phyloP scores from a whole-genome alignment of 1,140 invertebrate species.

The Drosophila azteca region DNA sequence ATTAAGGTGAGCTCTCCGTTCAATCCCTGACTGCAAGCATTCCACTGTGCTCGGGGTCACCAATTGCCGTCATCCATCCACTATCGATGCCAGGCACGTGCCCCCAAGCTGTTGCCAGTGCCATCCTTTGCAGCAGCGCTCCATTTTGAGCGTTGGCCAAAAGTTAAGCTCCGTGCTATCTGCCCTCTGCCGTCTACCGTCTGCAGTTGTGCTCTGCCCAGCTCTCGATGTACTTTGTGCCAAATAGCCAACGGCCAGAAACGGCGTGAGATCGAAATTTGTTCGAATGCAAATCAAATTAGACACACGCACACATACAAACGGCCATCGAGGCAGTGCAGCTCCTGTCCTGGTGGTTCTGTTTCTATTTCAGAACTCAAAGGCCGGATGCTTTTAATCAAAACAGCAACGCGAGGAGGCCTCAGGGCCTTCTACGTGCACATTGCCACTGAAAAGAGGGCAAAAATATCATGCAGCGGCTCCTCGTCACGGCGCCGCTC shows the following conservation, averaged over 20 bases:
- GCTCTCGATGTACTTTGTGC: slow-evolving; percentile 17
- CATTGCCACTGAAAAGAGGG: neutral
- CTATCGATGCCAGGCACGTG: too few relatives aligned
- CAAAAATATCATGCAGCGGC: slow-evolving; percentile 22
- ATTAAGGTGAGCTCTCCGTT: slow-evolving; percentile 32
- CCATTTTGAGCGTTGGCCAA: slow-evolving; percentile 21
- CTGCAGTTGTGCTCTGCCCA: too few relatives aligned
- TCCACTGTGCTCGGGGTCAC: neutral
- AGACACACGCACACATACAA: slow-evolving; percentile 35
- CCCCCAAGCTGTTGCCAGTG: slow-evolving; percentile 2
- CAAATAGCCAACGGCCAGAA: slow-evolving; percentile 34
- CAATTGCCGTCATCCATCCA: too few relatives aligned
- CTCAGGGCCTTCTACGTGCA: neutral
- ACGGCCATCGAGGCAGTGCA: neutral
- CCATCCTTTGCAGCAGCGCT: slow-evolving; percentile 1
- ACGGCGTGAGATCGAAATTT: slow-evolving; percentile 57
- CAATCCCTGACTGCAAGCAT: neutral
- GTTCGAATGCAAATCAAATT: slow-evolving; percentile 69
- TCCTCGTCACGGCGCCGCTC: slow-evolving; percentile 2
- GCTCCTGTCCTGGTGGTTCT: neutral
- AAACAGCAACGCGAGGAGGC: slow-evolving; percentile 49
- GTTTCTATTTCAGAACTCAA: slow-evolving; percentile 31
- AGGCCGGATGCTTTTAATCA: slow-evolving; percentile 68
- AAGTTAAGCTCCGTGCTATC: slow-evolving; percentile 22
- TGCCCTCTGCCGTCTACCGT: too few relatives aligned